phyloP scores from a whole-genome alignment of 2,113 vertebrate species.

The Carassius gibelio region DNA sequence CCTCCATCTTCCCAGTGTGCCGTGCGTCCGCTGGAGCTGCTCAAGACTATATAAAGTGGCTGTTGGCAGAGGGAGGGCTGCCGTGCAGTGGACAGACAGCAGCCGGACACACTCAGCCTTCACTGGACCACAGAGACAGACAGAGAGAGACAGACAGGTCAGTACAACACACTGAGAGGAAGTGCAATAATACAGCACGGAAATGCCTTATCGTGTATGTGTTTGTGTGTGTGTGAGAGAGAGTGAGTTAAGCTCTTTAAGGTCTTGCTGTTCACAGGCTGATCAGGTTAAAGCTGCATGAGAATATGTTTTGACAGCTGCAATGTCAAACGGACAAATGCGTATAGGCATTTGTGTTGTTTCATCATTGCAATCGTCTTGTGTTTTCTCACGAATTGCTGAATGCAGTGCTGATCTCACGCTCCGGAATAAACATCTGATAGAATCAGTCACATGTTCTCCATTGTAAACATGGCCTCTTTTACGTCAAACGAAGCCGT shows the following conservation, averaged over 20 bases:
- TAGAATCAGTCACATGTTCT: neutral
- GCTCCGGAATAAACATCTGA: neutral
- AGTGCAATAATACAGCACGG: slow-evolving; percentile 40
- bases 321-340: slow-evolving; percentile 24
- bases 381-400: neutral
- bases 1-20: slow-evolving; percentile 73
- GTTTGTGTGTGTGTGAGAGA: slow-evolving; percentile 22
- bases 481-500: slow-evolving; percentile 70
- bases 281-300: neutral
- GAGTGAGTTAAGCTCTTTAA: slow-evolving; percentile 39
- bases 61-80: slow-evolving; percentile 67
- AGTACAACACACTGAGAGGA: slow-evolving; percentile 66
- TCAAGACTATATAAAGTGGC: slow-evolving; percentile 75
- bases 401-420: neutral
- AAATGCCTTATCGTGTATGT: neutral
- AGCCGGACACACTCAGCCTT: slow-evolving; percentile 62
- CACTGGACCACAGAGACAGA: slow-evolving; percentile 56
- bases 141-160: slow-evolving; percentile 64
- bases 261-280: neutral
- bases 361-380: neutral
- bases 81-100: slow-evolving; percentile 66
- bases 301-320: slow-evolving; percentile 48
- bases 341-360: neutral
- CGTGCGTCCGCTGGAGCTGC: slow-evolving; percentile 63
- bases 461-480: slow-evolving; percentile 21